Conservation (phyloP, 1,140 invertebrate species). For the Drosophila pectinifera region DNA sequence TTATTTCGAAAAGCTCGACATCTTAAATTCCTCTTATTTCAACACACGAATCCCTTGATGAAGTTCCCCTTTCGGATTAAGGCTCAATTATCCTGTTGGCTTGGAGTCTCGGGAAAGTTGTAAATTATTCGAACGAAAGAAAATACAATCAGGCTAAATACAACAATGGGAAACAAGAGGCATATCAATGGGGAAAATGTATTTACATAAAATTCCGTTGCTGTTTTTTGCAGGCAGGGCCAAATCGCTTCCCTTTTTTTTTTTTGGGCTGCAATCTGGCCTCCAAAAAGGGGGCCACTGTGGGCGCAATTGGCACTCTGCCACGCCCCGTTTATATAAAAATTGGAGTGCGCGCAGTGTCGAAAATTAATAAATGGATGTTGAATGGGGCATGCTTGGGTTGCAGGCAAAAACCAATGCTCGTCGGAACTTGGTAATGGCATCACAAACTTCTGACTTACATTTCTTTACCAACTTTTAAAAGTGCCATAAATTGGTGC, state of each 20-base stretch:
- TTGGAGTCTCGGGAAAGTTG: constrained; percentile 1
- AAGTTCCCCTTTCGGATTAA: background rate
- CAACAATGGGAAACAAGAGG: constrained; percentile 1
- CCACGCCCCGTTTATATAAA: constrained; percentile 56
- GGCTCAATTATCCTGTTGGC: constrained; percentile 11
- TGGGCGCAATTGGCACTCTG: constrained; percentile 41
- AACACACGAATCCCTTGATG: too few species aligned
- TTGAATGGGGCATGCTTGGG: constrained; percentile 33
- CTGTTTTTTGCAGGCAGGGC: constrained; percentile 4
- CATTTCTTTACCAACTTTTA: constrained; percentile 35
- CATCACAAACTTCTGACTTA: constrained; percentile 39
- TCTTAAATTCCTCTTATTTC: too few species aligned
- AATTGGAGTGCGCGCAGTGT: constrained; percentile 55
- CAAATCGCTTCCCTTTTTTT: constrained; percentile 14
- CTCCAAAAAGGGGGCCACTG: constrained; percentile 15
- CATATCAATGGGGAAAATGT: constrained; percentile 35
- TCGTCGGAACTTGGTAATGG: constrained; percentile 44
- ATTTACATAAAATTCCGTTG: constrained; percentile 55
- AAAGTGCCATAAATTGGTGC: constrained; percentile 65
- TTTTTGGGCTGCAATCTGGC: constrained; percentile 23
- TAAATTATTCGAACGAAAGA: constrained; percentile 22
- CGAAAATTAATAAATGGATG: constrained; percentile 78
- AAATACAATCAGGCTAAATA: constrained; percentile 22
- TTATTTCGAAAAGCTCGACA: too few species aligned
- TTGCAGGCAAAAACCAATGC: constrained; percentile 22